Conservation (phyloP, 2,888 invertebrate genomes). For the Chirona hameri region DNA sequence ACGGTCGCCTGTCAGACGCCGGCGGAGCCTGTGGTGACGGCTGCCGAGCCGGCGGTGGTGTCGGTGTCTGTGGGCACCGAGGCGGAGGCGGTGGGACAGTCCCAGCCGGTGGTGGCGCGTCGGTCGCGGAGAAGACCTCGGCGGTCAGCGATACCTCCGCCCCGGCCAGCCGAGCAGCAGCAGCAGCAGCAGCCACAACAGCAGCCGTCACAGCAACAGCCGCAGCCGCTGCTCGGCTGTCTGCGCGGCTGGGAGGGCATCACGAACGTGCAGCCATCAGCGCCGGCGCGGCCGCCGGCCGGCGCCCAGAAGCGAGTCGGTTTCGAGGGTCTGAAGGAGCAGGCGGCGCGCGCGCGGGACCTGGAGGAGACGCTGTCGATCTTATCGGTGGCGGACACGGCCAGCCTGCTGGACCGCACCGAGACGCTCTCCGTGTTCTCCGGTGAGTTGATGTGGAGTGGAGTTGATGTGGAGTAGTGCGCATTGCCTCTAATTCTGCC, state of each 20-base stretch:
- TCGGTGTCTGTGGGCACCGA: neutral
- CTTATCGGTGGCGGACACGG: conserved; percentile 26
- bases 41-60: neutral
- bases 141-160: neutral
- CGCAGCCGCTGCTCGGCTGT: conserved; percentile 2
- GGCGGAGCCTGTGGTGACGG: neutral
- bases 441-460: neutral
- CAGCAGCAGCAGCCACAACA: neutral
- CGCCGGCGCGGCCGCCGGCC: neutral
- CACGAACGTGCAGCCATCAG: neutral
- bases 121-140: neutral
- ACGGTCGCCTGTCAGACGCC: neutral
- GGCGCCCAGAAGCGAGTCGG: neutral
- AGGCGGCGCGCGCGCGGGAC: conserved; percentile 25
- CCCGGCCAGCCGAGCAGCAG: neutral
- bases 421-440: conserved; percentile 29
- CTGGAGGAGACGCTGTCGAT: conserved; percentile 28
- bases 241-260: conserved; percentile 28
- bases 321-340: conserved; percentile 26
- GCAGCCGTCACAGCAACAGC: neutral
- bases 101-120: neutral
- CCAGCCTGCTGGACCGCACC: conserved; percentile 29
- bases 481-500: too few species aligned
- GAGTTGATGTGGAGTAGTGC: neutral
- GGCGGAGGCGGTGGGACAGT: neutral